Base-by-base conservation (phyloP, 2,888 invertebrate species). In the Catocala sponsa region DNA sequence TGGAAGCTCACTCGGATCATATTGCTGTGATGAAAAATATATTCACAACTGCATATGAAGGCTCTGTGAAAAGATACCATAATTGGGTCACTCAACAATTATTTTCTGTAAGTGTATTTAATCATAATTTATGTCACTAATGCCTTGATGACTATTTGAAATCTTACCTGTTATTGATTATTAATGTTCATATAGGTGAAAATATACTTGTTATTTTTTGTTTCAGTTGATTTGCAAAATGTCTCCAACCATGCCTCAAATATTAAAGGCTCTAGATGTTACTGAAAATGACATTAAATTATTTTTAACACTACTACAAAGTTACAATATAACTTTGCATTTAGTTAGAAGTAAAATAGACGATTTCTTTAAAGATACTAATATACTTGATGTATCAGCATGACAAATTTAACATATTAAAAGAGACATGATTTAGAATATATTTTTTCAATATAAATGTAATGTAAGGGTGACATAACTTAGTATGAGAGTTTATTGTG, bases 11-110 rank as follows among this genome's bases (percentile, higher is more conserved):
- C 9, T 25, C 46, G 42, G n/a, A 35, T 4, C n/a, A 6, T 15
- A 35, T 38, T 61, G 86, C 95, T 35, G 95, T 96, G 71, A 91
- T 97, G 79, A 95, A 95, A 59, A 94, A 94, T 25, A 95, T 96
- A 83, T 91, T 97, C 54, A 95, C 95, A 72, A 89, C 93, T 64
- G 96, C 97, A 0, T 98, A 98, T 85, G 95, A 96, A 76, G 95
- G 95, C 54, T 96, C 97, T 42, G 90, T 98, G 15, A 96, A 97
- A 84, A 95, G 95, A 65, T 96, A 97, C 83, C 98, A 98, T 78
- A 96, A 96, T 68, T 97, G 97, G 96, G 91, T 97, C 78, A 96
- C 97, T 4, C 96, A 96, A 81, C 96, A 97, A 90, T 87, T 97
- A 53, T 97, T 97, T 85, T 92, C 94, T 83, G 97, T 97, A 94